These are phyloP conservation scores for Chloromyia formosa DNA, from an alignment of 2,888 invertebrate species.

Conservation along the genomic window DNA sequence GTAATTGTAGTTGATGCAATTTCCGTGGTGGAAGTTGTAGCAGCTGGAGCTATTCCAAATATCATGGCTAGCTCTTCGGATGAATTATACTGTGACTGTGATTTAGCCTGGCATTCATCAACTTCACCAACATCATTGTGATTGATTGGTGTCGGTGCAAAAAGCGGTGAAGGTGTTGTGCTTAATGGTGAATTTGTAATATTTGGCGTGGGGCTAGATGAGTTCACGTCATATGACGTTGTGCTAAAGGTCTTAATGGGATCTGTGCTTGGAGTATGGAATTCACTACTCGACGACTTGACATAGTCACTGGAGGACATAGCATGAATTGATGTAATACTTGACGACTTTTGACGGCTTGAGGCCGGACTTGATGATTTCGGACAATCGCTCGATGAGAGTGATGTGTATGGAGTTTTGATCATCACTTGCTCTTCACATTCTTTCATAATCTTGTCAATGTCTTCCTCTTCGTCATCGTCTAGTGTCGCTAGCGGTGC, in stretches of 20 bases:
- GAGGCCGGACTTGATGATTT: slow-evolving; percentile 62
- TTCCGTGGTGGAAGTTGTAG: slow-evolving; percentile 23
- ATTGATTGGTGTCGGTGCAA: slow-evolving; percentile 57
- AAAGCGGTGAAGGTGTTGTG: slow-evolving; percentile 58
- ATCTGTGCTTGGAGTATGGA: slow-evolving; percentile 60
- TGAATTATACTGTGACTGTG: slow-evolving; percentile 71
- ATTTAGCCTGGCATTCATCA: slow-evolving; percentile 49
- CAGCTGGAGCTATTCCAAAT: slow-evolving; percentile 64
- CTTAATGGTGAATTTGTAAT: slow-evolving; percentile 54
- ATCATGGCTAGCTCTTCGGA: slow-evolving; percentile 73
- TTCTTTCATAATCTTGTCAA: slow-evolving; percentile 62
- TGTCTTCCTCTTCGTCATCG: slow-evolving; percentile 57
- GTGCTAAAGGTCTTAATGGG: slow-evolving; percentile 64
- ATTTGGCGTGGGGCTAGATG: slow-evolving; percentile 57
- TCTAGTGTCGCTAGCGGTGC: slow-evolving; percentile 32
- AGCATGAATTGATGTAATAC: slow-evolving; percentile 63
- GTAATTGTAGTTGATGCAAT: slow-evolving; percentile 23
- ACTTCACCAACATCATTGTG: slow-evolving; percentile 52
- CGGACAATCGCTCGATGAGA: slow-evolving; percentile 62
- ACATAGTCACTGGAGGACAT: slow-evolving; percentile 64
- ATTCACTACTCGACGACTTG: slow-evolving; percentile 63
- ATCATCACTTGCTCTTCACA: slow-evolving; percentile 59
- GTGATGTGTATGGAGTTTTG: slow-evolving; percentile 48
- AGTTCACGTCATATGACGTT: slow-evolving; percentile 62
- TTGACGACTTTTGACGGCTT: slow-evolving; percentile 59